Evolutionary conservation across 2,888 invertebrate genomes (phyloP), one percentile per base, ranked within the genome.

Genomic region (Euplagia quadripunctaria): DNA sequence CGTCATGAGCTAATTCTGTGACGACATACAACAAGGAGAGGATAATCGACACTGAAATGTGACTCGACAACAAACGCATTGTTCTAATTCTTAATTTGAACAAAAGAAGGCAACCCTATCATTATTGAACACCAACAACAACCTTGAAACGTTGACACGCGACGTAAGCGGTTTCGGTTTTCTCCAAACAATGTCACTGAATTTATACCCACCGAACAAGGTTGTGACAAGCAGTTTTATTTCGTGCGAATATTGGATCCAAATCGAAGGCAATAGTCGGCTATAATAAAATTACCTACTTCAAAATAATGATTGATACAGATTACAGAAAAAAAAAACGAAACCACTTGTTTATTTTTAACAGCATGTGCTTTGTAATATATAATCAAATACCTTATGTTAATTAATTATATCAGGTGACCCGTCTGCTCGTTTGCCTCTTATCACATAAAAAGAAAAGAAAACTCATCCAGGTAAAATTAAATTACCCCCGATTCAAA

Each of bases 91-190:
- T 17, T 64, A 70, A 64, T 64, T 70, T 41, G 43, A 55, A 71
- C 8, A 58, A 64, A 49, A 14, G n/a, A 42, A 66, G 64, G 46
- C 42, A 64, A 41, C 70, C 42, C 31, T 64, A 73, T 49, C 41
- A 64, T 72, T 68, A 71, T 61, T 73, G 58, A 46, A 49, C 74
- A 61, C 12, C 31, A 61, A 31, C 14, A 1, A 16, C 70, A 70
- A 79, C 83, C 82, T 81, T 82, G 82, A 31, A 74, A 65, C 58
- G 76, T 79, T 74, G 66, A 74, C 82, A 82, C 80, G 84, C 82
- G 68, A 82, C 64, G 68, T 65, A 75, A 71, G 73, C 77, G 69
- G 70, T 71, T 78, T 73, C 71, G 58, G 65, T 43, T 65, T 75
- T 73, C 78, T 78, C 43, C 58, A 72, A 75, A 83, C 79, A 82